Evolutionary conservation across 2,113 vertebrate genomes (phyloP).

Genomic region (Pollachius pollachius): DNA sequence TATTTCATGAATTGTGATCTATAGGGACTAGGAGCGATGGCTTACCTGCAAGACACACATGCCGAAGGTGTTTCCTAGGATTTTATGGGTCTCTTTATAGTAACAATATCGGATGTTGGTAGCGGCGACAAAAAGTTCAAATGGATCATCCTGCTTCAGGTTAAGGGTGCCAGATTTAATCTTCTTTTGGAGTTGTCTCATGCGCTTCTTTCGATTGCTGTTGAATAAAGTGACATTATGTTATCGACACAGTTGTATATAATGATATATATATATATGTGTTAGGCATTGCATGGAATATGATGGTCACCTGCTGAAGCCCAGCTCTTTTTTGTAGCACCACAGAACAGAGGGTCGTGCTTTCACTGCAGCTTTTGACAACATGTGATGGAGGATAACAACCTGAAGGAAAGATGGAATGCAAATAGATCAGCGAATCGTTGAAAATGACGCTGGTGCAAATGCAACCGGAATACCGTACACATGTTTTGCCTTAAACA

Average conservation of each 20-base stretch:
- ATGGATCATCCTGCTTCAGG: conserved; percentile 92
- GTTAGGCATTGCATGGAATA: background rate
- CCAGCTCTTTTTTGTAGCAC: conserved; percentile 98
- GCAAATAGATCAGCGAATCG: background rate
- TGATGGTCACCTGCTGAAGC: conserved; percentile 88
- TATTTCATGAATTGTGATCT: too few relatives aligned
- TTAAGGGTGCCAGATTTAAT: conserved; percentile 91
- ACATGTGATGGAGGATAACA: conserved; percentile 97
- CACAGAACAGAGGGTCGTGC: conserved; percentile 93
- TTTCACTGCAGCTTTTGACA: conserved; percentile 91
- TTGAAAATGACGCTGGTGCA: background rate
- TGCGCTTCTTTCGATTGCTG: conserved; percentile 95
- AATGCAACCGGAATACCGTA: background rate
- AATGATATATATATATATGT: background rate
- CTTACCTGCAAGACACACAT: conserved; percentile 95
- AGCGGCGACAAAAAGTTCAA: conserved; percentile 92
- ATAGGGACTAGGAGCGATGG: background rate
- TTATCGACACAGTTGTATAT: background rate
- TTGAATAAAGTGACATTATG: conserved; percentile 28
- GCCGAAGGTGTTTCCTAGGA: conserved; percentile 94
- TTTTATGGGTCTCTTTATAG: conserved; percentile 97
- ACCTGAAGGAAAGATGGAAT: conserved; percentile 75
- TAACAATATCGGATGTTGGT: conserved; percentile 99
- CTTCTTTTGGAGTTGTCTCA: conserved; percentile 97
- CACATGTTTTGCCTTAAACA: background rate